Percentiles rank a stretch among this genome's conserved stretches.
Evolutionary conservation across 2,113 vertebrate genomes (phyloP).

Genomic region (Anhinga rufa): DNA sequence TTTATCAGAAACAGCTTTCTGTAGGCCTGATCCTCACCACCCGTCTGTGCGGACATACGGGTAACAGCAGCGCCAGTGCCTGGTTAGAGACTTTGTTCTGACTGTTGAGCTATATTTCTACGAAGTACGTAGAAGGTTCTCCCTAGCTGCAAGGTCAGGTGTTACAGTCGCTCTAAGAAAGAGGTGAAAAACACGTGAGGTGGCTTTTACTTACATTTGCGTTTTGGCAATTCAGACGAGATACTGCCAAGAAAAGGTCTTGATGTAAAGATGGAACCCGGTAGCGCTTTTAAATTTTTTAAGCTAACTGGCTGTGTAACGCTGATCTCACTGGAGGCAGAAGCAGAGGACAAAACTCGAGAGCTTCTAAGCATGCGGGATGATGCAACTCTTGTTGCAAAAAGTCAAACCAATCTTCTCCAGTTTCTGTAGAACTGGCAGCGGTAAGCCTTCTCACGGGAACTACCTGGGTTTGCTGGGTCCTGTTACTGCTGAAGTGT

Average conservation of each 20-base stretch:
- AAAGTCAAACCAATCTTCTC: not conserved
- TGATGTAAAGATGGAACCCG: not conserved
- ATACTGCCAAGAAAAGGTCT: not conserved
- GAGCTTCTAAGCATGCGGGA: not conserved
- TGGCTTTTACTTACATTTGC: not conserved
- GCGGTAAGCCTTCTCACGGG: not conserved
- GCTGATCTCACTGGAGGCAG: not conserved
- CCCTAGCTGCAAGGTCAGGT: not conserved
- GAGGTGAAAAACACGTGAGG: not conserved
- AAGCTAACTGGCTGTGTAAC: not conserved
- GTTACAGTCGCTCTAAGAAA: not conserved
- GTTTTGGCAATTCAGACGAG: not conserved
- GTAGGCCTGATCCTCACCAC: not conserved
- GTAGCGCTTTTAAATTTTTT: not conserved
- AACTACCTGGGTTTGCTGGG: not conserved
- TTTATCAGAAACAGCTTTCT: not conserved
- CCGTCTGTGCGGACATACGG: not conserved
- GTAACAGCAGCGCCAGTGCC: not conserved
- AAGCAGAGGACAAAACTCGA: not conserved
- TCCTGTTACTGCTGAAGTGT: fast-evolving
- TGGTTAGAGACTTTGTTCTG: not conserved
- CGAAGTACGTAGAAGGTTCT: not conserved
- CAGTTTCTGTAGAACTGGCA: not conserved
- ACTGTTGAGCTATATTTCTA: not conserved
- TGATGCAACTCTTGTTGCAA: not conserved